Evolutionary conservation across 92 coral and sea anemone species (phyloP), one percentile per base, ranked within the genome.

Genomic region (Pocillopora grandis): DNA sequence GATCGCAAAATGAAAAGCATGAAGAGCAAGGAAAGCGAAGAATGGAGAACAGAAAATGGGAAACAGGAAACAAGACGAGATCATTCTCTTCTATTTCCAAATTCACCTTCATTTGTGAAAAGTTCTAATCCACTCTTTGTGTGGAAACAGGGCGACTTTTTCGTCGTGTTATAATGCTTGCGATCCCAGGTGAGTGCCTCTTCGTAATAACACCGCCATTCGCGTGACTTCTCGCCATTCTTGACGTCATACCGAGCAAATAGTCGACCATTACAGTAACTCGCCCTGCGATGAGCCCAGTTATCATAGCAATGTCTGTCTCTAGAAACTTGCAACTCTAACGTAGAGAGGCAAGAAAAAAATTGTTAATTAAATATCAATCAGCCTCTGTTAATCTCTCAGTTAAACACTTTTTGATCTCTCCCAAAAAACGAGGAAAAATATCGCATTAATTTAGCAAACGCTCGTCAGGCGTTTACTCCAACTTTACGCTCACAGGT

Each of bases 181-280:
- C 83, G 79, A 69, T 89, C 89, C 31, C 78, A 75, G 12, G 92
- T 89, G 60, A 89, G 80, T 19, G 89, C 80, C 64, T 69, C 70
- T 17, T 85, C 62, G 1, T 7, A 6, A 55, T 35, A 89, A 71
- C 92, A 89, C 58, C 79, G 55, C 92, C 92, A 89, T 9, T 60
- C n/a, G 20, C 36, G 66, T 0, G 19, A 66, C 1, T 66, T 0
- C 11, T 33, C 9, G 57, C 6, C 23, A 56, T 33, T 10, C n/a
- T 14, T 37, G 12, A 2, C 48, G 75, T 74, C 83, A 62, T 65
- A 85, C 10, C 92, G 79, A 37, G 89, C 89, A 52, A 78, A 64
- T 19, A 60, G 9, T 21, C 55, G 81, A 20, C 87, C 87, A 18
- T 6, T 1, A 10, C 85, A 69, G 42, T 33, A 16, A n/a, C 1